phyloP scores from a whole-genome alignment of 2,888 invertebrate species.

The Melanchra persicariae region DNA sequence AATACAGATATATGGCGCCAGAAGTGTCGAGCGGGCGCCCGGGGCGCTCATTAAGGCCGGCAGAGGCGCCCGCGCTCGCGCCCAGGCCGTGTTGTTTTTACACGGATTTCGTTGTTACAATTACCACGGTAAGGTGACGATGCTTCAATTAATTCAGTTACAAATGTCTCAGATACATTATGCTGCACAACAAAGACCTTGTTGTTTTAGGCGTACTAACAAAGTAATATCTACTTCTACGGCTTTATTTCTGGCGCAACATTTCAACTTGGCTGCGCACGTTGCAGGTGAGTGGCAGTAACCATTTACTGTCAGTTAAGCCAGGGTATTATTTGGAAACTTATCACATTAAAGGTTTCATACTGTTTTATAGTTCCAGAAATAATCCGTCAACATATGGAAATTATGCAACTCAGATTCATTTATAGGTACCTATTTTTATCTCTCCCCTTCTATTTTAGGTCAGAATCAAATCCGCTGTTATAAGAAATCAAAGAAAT shows the following conservation, averaged over 20 bases:
- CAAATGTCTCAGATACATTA: slow-evolving; percentile 60
- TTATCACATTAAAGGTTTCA: slow-evolving; percentile 22
- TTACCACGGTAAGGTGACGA: slow-evolving; percentile 71
- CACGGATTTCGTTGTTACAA: slow-evolving; percentile 69
- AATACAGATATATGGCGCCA: slow-evolving; percentile 58
- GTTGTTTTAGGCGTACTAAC: slow-evolving; percentile 39
- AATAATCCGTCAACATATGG: neutral
- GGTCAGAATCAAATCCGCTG: too few species aligned
- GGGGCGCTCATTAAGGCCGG: slow-evolving; percentile 68
- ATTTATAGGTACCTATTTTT: neutral
- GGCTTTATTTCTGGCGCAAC: neutral
- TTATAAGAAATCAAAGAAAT: slow-evolving; percentile 2
- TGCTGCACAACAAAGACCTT: slow-evolving; percentile 34
- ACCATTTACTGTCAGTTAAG: slow-evolving; percentile 22
- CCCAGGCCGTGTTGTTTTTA: slow-evolving; percentile 67
- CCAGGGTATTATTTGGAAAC: slow-evolving; percentile 5
- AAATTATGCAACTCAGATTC: too few species aligned
- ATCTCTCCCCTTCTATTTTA: neutral
- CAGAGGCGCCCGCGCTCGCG: slow-evolving; percentile 39
- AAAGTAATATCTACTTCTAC: slow-evolving; percentile 11
- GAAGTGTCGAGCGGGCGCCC: slow-evolving; percentile 58
- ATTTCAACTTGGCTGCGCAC: slow-evolving; percentile 15
- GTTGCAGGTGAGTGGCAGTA: slow-evolving; percentile 14
- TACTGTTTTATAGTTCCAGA: slow-evolving; percentile 2
- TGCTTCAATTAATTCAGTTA: slow-evolving; percentile 71